Evolutionary conservation across 2,113 vertebrate genomes (phyloP), one percentile per base, ranked within the genome.

Genomic region (Carassius carassius): DNA sequence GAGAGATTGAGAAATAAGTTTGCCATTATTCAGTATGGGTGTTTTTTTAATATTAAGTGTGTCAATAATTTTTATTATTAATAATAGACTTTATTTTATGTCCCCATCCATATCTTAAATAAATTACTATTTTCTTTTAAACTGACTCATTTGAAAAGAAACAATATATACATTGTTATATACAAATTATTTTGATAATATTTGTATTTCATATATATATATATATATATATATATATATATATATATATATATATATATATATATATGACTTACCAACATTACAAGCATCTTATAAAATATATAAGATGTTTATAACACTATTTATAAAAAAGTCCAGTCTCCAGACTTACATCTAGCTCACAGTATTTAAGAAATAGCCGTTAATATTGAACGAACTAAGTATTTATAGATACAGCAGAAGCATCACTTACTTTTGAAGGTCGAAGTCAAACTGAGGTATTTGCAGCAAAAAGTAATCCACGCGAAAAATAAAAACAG

Each of bases 401-500:
- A 60, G 56, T 65, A 47, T 14, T n/a, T n/a, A n/a, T n/a, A 23
- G 21, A 47, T 49, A 74, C 14, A 47, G 0, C n/a, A 73, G 21
- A 73, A 6, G n/a, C n/a, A 47, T 69, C 86, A 93, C 94, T 95
- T 92, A 95, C 94, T 94, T 93, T 88, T 94, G 91, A 95, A 94
- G 93, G 93, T 94, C 90, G 93, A 92, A 91, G 92, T 94, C 91
- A 92, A 86, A 84, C 82, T 91, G 92, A 94, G 93, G 92, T 91
- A 93, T 92, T 86, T 87, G 90, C 90, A 87, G 91, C 82, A 90
- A 86, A 89, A 86, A 92, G 91, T 94, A 93, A 93, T 94, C 94
- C 93, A 94, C 91, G 92, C 85, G 83, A 78, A 91, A 74, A 88
- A 86, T 81, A 81, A 85, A 54, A 63, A 87, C 87, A 84, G 87